These are phyloP conservation scores for Sinodicranocentrus sp. DNA, from an alignment of 2,888 invertebrate species.

Conservation along the genomic window DNA sequence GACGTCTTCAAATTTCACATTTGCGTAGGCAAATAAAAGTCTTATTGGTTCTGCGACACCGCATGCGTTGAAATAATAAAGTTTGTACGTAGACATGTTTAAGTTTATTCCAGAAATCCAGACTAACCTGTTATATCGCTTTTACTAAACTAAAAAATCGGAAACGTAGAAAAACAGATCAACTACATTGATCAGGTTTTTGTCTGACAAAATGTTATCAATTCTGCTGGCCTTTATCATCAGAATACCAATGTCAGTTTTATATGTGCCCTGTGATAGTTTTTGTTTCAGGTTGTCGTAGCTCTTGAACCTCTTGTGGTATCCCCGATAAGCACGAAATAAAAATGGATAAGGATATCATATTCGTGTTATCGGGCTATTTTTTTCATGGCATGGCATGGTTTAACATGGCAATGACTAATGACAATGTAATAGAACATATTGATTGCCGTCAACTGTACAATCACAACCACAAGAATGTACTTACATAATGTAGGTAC, in stretches of 20 bases:
- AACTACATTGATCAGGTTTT: background rate
- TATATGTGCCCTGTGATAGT: background rate
- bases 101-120: background rate
- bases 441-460: too few relatives aligned
- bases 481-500: too few relatives aligned
- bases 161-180: background rate
- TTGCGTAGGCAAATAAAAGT: constrained; percentile 51
- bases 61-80: constrained; percentile 43
- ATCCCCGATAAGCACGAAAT: too few relatives aligned
- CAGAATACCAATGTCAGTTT: background rate
- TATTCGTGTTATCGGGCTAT: too few relatives aligned
- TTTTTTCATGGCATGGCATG: too few relatives aligned
- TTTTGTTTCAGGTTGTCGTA: background rate
- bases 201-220: background rate
- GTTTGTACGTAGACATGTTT: constrained; percentile 37
- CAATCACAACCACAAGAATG: too few relatives aligned
- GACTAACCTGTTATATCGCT: background rate
- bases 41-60: constrained; percentile 57
- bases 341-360: too few relatives aligned
- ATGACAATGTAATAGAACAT: too few relatives aligned
- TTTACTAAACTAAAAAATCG: background rate
- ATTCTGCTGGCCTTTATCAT: background rate
- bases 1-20: constrained; percentile 55
- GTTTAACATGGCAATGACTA: too few relatives aligned
- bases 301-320: background rate